Evolutionary conservation across 2,113 vertebrate species (phyloP).

Genomic region (Cephalophus harveyi): DNA sequence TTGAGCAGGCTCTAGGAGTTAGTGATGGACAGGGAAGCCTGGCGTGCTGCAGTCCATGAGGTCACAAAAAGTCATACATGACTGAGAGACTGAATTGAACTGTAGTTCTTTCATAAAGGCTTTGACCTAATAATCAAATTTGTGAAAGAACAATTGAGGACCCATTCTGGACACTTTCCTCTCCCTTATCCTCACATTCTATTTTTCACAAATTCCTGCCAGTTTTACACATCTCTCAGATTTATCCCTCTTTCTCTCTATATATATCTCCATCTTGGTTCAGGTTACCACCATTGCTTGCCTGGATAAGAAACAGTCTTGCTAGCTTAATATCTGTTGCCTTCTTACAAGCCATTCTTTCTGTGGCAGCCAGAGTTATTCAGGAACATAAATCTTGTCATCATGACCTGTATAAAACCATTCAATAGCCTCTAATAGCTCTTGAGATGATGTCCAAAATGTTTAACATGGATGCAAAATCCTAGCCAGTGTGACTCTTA

Average conservation of each 20-base stretch:
- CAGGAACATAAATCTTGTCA: neutral
- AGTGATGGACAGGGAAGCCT: neutral
- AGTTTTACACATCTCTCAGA: neutral
- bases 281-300: neutral
- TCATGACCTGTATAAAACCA: neutral
- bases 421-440: neutral
- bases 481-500: neutral
- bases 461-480: neutral
- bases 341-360: neutral
- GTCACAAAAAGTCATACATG: rapidly evolving
- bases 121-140: neutral
- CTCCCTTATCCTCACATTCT: neutral
- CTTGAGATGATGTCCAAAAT: neutral
- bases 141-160: neutral
- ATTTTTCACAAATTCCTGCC: neutral
- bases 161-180: neutral
- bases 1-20: neutral
- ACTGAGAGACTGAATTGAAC: neutral
- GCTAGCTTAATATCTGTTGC: neutral
- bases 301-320: neutral
- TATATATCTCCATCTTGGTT: neutral
- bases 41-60: rapidly evolving
- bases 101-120: neutral
- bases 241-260: neutral
- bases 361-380: neutral